phyloP scores from a whole-genome alignment of 2,888 invertebrate genomes.

The Erpobdella octoculata region DNA sequence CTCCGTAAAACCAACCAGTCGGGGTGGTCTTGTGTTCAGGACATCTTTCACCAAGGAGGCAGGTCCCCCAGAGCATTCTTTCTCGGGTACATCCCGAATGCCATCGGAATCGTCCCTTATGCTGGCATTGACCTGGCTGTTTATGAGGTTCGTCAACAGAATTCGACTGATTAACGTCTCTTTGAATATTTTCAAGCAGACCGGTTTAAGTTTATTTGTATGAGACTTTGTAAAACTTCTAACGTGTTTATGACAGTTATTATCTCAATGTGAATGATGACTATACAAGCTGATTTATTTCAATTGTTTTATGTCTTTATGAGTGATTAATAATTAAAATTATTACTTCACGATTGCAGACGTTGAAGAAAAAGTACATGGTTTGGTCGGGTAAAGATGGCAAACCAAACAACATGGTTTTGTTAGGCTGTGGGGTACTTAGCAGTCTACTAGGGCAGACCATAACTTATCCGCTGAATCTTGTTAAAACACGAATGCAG shows the following conservation, averaged over 20 bases:
- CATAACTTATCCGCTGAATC: conserved; percentile 42
- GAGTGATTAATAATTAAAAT: not conserved
- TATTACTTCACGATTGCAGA: conserved; percentile 34
- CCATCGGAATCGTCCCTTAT: conserved; percentile 86
- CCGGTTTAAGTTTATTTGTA: too few relatives aligned
- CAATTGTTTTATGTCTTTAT: too few relatives aligned
- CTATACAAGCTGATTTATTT: too few relatives aligned
- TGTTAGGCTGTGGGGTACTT: conserved; percentile 40
- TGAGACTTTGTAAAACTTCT: too few relatives aligned
- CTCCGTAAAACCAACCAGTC: conserved; percentile 84
- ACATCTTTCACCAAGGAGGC: conserved; percentile 80
- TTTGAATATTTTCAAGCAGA: too few relatives aligned
- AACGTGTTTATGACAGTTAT: too few relatives aligned
- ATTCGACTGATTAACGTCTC: too few relatives aligned
- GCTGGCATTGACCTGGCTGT: conserved; percentile 97
- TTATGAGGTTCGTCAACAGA: too few relatives aligned
- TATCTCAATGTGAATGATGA: too few relatives aligned
- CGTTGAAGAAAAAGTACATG: conserved; percentile 40
- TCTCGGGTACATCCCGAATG: conserved; percentile 92
- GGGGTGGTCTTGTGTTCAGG: conserved; percentile 71
- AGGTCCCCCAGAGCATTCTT: conserved; percentile 71
- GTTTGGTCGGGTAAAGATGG: conserved; percentile 34
- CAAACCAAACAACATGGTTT: conserved; percentile 37
- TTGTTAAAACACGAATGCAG: conserved; percentile 42
- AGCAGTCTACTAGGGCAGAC: conserved; percentile 42